A percentile compares a stretch with the other conserved stretches of the same genome.
Conservation (phyloP, 2,888 invertebrate genomes). For the Laothoe populi region DNA sequence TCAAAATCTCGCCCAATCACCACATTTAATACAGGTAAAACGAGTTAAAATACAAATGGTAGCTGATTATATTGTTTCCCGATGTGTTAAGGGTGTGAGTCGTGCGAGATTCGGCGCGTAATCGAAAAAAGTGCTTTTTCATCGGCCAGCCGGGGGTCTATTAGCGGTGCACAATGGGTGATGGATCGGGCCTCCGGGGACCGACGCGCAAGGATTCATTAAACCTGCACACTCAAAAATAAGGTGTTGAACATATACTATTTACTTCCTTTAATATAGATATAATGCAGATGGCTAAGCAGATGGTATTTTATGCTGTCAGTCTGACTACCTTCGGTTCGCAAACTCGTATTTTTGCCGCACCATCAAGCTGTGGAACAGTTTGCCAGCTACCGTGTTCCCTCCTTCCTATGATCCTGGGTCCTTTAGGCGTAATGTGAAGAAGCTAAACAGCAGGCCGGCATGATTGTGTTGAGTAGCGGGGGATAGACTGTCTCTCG, state of each 20-base stretch:
- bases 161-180: slow-evolving; percentile 67
- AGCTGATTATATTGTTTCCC: slow-evolving; percentile 83
- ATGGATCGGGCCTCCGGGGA: slow-evolving; percentile 58
- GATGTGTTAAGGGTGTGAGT: slow-evolving; percentile 48
- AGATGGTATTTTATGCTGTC: no score
- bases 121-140: slow-evolving; percentile 79
- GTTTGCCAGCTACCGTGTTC: no score
- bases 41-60: slow-evolving; percentile 68
- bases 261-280: neutral
- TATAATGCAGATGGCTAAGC: no score
- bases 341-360: no score
- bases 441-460: no score
- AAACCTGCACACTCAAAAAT: slow-evolving; percentile 37
- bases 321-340: no score
- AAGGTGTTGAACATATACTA: neutral
- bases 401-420: no score
- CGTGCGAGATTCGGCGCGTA: slow-evolving; percentile 71
- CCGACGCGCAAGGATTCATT: slow-evolving; percentile 61
- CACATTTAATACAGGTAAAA: slow-evolving; percentile 71
- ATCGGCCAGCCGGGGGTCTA: slow-evolving; percentile 69
- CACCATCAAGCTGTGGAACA: no score
- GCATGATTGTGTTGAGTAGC: no score
- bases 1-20: slow-evolving; percentile 65
- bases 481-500: no score
- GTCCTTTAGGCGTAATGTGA: no score